These are phyloP conservation scores for Drosophila gaucha DNA, from an alignment of 2,888 invertebrate genomes.

Conservation along the genomic window DNA sequence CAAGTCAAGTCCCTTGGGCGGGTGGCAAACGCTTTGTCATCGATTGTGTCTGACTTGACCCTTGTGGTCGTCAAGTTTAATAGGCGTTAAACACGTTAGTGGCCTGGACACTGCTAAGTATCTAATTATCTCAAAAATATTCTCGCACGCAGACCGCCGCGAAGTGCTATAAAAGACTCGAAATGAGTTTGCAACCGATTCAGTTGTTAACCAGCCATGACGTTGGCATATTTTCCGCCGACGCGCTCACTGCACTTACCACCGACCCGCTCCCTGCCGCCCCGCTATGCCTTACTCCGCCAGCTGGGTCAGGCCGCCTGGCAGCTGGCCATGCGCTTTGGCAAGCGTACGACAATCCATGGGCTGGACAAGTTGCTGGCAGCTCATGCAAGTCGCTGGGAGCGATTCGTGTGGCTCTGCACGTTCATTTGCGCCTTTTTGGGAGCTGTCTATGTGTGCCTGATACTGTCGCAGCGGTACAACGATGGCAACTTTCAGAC, in stretches of 20 bases:
- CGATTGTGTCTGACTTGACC: conserved; percentile 46
- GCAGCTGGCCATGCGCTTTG: conserved; percentile 72
- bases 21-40: conserved; percentile 24
- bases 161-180: conserved; percentile 56
- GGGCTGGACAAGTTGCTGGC: conserved; percentile 77
- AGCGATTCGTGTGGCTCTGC: conserved; percentile 79
- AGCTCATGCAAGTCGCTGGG: conserved; percentile 61
- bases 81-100: conserved; percentile 62
- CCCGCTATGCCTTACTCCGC: conserved; percentile 20
- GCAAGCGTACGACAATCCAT: conserved; percentile 80
- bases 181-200: conserved; percentile 15
- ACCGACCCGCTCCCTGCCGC: conserved; percentile 15
- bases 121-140: conserved; percentile 57
- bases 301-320: conserved; percentile 45
- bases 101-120: conserved; percentile 21
- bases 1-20: conserved; percentile 36
- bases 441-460: conserved; percentile 79
- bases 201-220: conserved; percentile 55
- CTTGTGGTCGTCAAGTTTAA: conserved; percentile 40
- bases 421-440: conserved; percentile 76
- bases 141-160: conserved; percentile 37
- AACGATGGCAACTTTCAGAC: conserved; percentile 81
- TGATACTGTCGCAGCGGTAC: conserved; percentile 81
- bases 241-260: conserved; percentile 38
- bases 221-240: conserved; percentile 51